phyloP scores from a whole-genome alignment of 2,797 vertebrate genomes.

The Brotula barbata region DNA sequence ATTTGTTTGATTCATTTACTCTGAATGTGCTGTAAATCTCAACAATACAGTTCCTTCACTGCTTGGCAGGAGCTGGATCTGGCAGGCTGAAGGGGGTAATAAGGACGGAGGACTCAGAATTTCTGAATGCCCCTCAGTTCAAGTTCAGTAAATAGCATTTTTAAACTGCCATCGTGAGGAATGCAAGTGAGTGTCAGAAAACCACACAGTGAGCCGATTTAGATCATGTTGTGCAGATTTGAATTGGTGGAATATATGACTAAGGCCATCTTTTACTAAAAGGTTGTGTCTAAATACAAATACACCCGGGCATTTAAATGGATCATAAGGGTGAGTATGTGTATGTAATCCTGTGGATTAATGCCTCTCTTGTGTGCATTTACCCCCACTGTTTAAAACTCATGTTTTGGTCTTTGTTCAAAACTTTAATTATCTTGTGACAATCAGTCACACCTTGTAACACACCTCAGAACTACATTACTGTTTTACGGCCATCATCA shows the following conservation, averaged over 20 bases:
- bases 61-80: constrained; percentile 11
- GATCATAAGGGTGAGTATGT: no score
- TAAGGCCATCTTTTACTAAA: no score
- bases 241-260: no score
- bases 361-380: no score
- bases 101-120: constrained; percentile 37
- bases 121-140: constrained; percentile 50
- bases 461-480: constrained; percentile 8
- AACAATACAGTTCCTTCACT: constrained; percentile 58
- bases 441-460: constrained; percentile 3
- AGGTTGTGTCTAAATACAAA: no score
- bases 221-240: constrained; percentile 22
- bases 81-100: constrained; percentile 22
- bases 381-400: no score
- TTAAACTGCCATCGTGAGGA: constrained; percentile 39
- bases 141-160: constrained; percentile 33
- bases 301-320: no score
- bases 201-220: constrained; percentile 38
- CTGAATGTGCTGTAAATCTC: constrained; percentile 5
- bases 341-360: no score
- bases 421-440: no score
- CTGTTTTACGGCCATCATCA: not conserved
- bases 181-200: constrained; percentile 50
- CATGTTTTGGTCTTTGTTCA: no score
- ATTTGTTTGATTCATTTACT: constrained; percentile 49